Base-by-base conservation (phyloP, 92 coral and sea anemone genomes). In the Phenganax subtilis region DNA sequence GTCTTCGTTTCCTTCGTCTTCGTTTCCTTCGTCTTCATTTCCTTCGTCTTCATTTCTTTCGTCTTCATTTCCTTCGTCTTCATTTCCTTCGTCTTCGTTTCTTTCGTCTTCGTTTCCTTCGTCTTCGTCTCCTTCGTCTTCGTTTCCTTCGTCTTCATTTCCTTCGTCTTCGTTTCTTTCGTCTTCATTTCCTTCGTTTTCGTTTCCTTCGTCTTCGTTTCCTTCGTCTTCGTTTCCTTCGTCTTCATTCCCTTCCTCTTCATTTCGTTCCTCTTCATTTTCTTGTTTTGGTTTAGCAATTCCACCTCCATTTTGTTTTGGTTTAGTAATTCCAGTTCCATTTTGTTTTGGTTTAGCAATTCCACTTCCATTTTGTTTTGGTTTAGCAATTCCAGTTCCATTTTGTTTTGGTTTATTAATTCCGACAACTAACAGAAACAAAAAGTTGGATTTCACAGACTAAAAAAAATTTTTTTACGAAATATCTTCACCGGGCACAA, bases 21-120 rank as follows among this genome's bases (percentile, higher is more conserved):
- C 71, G 27, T 29, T 31, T 17, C 27, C 63, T 57, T 77, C 56
- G 12, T 55, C 51, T 3, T 29, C 77, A 72, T 72, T 72, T 20
- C 20, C 77, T 44, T 6, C 74, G 31, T 11, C 74, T 76, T 57
- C 30, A 0, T 77, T n/a, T 59, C 81, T 44, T 61, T 71, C 55
- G 44, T 15, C 25, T 20, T 20, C 25, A 20, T 20, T 20, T 20
- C 25, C 25, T 20, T 20, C 25, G 25, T 73, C 77, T 55, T 25
- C 61, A 8, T 52, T 55, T 51, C 27, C 30, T 16, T 30, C 75
- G 27, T 9, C 55, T 75, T 75, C 63, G 2, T 54, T 17, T 75
- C 4, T 47, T 14, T 52, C 20, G 53, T 55, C 62, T 0, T 52
- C 62, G 17, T 52, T 52, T 20, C 51, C 76, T 1, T 71, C 76